Conservation (phyloP, 2,113 vertebrate genomes). For the Brienomyrus brachyistius region DNA sequence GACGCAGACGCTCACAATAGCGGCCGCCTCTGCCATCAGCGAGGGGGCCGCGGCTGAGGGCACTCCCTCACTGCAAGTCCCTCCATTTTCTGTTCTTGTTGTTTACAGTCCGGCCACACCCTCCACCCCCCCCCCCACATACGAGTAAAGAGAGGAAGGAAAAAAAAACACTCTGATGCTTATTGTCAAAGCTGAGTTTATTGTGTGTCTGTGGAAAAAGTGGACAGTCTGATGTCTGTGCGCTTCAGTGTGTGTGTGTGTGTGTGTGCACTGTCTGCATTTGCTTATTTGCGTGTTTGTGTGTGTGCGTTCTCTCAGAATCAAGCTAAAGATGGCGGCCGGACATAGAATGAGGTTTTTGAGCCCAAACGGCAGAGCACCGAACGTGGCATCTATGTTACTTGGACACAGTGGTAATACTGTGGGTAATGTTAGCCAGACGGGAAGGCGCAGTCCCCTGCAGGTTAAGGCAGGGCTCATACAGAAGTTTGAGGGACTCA, state of each 20-base stretch:
- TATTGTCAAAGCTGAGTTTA: slow-evolving; percentile 5
- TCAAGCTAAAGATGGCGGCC: neutral
- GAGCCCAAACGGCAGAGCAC: neutral
- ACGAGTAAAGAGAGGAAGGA: neutral
- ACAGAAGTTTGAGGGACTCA: neutral
- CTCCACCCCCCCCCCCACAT: neutral
- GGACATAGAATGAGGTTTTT: neutral
- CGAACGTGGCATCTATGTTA: neutral
- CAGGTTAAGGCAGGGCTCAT: neutral
- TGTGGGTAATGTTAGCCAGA: neutral
- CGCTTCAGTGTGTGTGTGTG: neutral
- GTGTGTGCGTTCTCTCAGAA: neutral
- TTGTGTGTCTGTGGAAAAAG: neutral
- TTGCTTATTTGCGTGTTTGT: neutral
- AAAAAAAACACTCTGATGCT: neutral
- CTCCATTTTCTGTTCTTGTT: slow-evolving; percentile 7
- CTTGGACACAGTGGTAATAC: neutral
- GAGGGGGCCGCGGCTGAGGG: neutral
- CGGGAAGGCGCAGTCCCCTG: neutral
- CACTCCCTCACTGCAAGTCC: neutral
- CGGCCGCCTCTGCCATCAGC: neutral
- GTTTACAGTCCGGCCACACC: slow-evolving; percentile 6
- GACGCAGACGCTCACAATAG: neutral
- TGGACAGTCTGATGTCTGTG: neutral
- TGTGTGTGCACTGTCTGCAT: neutral